These are phyloP conservation scores for Linnaemya tessellans DNA, from an alignment of 2,888 invertebrate genomes.

Conservation along the genomic window DNA sequence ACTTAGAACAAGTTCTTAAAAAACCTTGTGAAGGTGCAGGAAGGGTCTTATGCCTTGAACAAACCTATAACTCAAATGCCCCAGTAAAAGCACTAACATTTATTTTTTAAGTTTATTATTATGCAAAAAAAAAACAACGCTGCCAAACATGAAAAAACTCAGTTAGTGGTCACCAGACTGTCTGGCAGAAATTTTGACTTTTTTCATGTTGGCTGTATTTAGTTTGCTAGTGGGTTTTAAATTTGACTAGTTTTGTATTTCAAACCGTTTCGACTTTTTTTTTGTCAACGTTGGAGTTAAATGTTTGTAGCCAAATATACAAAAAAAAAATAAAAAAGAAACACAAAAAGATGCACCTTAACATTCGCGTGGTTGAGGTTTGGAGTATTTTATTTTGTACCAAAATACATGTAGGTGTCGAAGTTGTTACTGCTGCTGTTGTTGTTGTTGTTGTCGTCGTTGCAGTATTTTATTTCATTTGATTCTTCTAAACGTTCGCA, in stretches of 20 bases:
- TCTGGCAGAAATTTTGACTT: conserved; percentile 62
- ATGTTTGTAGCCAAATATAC: conserved; percentile 52
- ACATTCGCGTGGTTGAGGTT: conserved; percentile 68
- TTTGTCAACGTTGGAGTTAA: conserved; percentile 48
- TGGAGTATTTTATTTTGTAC: conserved; percentile 22
- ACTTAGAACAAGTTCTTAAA: no score
- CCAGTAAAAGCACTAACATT: neutral
- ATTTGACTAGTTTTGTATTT: conserved; percentile 53
- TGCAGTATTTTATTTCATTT: conserved; percentile 47
- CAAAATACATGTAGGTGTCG: conserved; percentile 50
- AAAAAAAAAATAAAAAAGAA: neutral
- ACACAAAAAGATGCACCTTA: conserved; percentile 68
- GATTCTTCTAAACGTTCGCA: conserved; percentile 67
- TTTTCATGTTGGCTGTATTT: conserved; percentile 58
- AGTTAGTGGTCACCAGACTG: conserved; percentile 71
- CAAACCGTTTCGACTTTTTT: conserved; percentile 3
- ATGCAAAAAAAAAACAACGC: conserved; percentile 2
- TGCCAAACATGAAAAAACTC: conserved; percentile 28
- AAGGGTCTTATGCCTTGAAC: no score
- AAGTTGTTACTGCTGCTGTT: conserved; percentile 7
- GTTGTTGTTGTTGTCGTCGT: conserved; percentile 1
- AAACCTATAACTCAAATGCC: no score
- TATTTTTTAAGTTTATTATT: conserved; percentile 36
- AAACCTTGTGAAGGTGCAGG: no score
- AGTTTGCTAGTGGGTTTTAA: conserved; percentile 61